Conservation (phyloP, 2,113 vertebrate genomes). For the Oenanthe oenanthe region DNA sequence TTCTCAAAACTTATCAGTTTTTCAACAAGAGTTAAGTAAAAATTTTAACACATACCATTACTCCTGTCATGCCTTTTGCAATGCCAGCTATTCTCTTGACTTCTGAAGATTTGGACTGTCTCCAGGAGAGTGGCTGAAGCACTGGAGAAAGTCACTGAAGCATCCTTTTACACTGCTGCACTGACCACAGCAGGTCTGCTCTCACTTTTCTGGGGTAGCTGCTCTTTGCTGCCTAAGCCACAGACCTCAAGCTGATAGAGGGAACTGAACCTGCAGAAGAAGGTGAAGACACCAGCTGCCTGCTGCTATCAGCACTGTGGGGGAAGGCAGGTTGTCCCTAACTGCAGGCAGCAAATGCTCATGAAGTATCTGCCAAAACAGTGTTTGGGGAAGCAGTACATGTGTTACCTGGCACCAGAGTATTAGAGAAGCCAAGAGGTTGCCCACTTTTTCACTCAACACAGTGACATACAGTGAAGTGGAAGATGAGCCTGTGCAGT, state of each 20-base stretch:
- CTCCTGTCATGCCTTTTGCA: background rate
- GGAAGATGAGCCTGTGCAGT: conserved; percentile 6
- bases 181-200: background rate
- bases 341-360: conserved; percentile 23
- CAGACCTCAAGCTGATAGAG: conserved; percentile 16
- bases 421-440: background rate
- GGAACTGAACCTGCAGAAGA: conserved; percentile 18
- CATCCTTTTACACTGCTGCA: background rate
- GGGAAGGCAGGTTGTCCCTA: background rate
- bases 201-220: background rate
- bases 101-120: background rate
- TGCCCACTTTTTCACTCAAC: conserved; percentile 31
- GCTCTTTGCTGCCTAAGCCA: background rate
- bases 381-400: background rate
- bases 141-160: background rate
- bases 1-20: background rate
- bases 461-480: background rate
- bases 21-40: background rate
- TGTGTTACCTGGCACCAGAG: conserved; percentile 21
- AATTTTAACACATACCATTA: background rate
- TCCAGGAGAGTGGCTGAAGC: conserved; percentile 19
- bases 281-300: background rate
- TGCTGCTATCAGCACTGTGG: background rate
- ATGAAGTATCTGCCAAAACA: background rate
- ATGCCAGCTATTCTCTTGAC: background rate